Conservation (phyloP, 2,113 vertebrate species). For the Hyaena hyaena region DNA sequence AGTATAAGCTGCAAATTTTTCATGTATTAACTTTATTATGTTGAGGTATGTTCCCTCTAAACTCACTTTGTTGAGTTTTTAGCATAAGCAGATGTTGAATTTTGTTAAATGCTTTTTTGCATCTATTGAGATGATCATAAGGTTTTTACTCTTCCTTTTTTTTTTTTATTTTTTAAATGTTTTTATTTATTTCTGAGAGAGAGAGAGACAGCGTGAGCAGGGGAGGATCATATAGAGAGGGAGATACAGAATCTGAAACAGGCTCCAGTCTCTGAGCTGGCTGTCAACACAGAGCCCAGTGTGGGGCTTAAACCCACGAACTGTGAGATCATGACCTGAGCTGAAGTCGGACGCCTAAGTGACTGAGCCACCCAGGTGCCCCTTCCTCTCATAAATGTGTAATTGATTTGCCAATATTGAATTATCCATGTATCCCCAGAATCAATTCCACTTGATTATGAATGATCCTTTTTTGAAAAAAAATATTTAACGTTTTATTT, state of each 20-base stretch:
- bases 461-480: not conserved
- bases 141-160: not conserved
- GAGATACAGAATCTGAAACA: no score
- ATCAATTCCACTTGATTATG: not conserved
- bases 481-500: no score
- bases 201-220: no score
- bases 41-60: not conserved
- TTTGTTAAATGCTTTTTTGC: not conserved
- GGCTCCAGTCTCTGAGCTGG: no score
- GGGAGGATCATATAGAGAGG: no score
- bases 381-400: not conserved
- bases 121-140: not conserved
- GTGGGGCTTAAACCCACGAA: no score
- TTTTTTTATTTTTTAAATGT: no score
- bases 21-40: not conserved
- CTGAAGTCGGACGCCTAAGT: no score
- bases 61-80: not conserved
- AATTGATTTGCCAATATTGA: not conserved
- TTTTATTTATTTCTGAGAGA: no score
- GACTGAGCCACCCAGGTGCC: no score
- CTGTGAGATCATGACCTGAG: no score
- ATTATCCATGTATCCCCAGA: not conserved
- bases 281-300: no score
- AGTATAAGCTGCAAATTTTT: not conserved
- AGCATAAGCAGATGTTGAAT: not conserved